A percentile compares a stretch with the other conserved stretches of the same genome.
These are phyloP conservation scores for Trichonephila clavipes DNA, from an alignment of 1,140 invertebrate species.

Conservation along the genomic window DNA sequence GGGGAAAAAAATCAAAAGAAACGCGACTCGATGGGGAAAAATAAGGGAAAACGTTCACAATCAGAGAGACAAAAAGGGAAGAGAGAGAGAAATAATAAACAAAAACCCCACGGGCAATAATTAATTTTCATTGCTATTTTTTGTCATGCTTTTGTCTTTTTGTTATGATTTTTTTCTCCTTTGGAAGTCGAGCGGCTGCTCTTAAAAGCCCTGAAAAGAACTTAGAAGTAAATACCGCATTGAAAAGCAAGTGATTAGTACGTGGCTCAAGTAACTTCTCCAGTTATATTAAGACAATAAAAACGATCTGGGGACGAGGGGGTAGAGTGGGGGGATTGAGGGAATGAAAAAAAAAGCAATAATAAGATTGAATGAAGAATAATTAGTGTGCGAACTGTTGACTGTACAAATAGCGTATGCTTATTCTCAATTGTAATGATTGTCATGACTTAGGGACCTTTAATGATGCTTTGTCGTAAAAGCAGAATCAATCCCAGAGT, in stretches of 20 bases:
- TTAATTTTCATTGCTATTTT: constrained; percentile 71
- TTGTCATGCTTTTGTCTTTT: neutral
- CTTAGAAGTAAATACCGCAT: constrained; percentile 63
- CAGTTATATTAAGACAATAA: constrained; percentile 57
- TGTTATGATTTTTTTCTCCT: neutral
- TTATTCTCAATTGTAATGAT: constrained; percentile 26
- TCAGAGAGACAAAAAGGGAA: constrained; percentile 18
- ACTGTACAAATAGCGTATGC: neutral
- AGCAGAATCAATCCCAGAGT: neutral
- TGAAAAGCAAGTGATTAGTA: constrained; percentile 66
- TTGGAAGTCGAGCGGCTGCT: constrained; percentile 27
- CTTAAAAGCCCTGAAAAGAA: constrained; percentile 27
- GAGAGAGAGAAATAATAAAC: neutral
- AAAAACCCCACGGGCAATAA: constrained; percentile 53
- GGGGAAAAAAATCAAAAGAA: neutral
- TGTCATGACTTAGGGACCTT: neutral
- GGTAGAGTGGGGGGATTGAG: neutral
- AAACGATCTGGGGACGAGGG: neutral
- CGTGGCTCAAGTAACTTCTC: constrained; percentile 37
- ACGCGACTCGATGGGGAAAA: neutral
- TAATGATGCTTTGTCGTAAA: neutral
- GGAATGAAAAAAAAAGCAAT: neutral
- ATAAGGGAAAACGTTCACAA: neutral
- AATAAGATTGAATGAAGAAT: constrained; percentile 29
- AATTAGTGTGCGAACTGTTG: constrained; percentile 37